Conservation (phyloP, 2,888 invertebrate genomes). For the Polydrusus tereticollis region DNA sequence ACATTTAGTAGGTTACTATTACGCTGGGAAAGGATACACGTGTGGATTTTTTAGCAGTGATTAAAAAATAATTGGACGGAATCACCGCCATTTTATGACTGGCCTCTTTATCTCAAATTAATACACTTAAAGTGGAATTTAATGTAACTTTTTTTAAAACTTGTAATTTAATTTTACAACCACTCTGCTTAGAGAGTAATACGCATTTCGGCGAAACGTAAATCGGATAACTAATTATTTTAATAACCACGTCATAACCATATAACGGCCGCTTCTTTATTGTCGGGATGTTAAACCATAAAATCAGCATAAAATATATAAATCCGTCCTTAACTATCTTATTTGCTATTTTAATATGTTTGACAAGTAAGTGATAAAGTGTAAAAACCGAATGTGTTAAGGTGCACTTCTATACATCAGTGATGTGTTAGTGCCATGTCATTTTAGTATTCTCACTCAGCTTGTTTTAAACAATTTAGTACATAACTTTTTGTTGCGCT, state of each 20-base stretch:
- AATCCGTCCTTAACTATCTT: too few relatives aligned
- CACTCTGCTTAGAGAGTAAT: neutral
- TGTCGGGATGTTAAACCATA: too few relatives aligned
- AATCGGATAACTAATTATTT: neutral
- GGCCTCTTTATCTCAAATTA: neutral
- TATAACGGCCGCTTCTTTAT: too few relatives aligned
- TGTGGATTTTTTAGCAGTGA: neutral
- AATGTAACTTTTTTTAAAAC: neutral
- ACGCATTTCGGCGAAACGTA: neutral
- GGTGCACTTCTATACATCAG: too few relatives aligned
- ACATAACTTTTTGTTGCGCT: too few relatives aligned
- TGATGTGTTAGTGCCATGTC: too few relatives aligned
- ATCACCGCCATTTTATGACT: neutral
- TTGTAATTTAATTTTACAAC: neutral
- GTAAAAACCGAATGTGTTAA: too few relatives aligned
- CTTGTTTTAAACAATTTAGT: too few relatives aligned
- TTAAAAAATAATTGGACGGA: neutral
- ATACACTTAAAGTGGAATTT: neutral
- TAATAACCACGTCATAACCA: neutral
- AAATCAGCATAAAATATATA: too few relatives aligned
- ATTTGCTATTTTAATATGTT: too few relatives aligned
- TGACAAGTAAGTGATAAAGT: too few relatives aligned
- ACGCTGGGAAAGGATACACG: neutral
- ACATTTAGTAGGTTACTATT: neutral
- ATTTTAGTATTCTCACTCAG: too few relatives aligned